Conservation (phyloP, 2,888 invertebrate species). For the Trachelus tabidus region DNA sequence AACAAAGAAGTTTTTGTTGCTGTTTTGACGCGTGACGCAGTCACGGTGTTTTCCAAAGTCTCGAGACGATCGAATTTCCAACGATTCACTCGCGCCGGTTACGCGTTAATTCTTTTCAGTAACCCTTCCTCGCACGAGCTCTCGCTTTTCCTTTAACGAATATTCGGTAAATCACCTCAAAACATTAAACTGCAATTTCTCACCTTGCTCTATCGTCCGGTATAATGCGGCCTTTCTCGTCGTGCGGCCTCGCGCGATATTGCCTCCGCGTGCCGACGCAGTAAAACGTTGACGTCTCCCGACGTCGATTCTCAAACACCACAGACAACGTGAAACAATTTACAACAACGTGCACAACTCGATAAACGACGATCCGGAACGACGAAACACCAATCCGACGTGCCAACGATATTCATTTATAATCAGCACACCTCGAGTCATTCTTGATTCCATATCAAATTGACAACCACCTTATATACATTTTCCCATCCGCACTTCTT, state of each 20-base stretch:
- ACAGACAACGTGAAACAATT: background rate
- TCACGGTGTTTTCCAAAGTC: background rate
- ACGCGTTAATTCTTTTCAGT: background rate
- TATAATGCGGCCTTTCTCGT: background rate
- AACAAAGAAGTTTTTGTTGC: background rate
- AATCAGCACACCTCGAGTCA: background rate
- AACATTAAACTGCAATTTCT: background rate
- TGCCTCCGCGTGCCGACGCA: background rate
- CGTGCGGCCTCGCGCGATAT: background rate
- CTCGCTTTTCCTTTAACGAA: background rate
- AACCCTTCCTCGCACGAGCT: background rate
- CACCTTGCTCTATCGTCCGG: background rate
- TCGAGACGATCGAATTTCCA: background rate
- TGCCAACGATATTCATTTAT: background rate
- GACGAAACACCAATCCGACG: background rate
- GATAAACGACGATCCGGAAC: background rate
- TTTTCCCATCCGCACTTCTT: slow-evolving; percentile 13
- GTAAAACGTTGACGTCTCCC: background rate
- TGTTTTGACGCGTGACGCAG: background rate
- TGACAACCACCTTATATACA: slow-evolving; percentile 16
- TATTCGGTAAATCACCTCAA: background rate
- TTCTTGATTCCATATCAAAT: background rate
- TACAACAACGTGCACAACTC: background rate
- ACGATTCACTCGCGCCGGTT: background rate
- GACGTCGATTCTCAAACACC: background rate